Evolutionary conservation across 2,797 vertebrate genomes (phyloP).

Genomic region (Channa striata): DNA sequence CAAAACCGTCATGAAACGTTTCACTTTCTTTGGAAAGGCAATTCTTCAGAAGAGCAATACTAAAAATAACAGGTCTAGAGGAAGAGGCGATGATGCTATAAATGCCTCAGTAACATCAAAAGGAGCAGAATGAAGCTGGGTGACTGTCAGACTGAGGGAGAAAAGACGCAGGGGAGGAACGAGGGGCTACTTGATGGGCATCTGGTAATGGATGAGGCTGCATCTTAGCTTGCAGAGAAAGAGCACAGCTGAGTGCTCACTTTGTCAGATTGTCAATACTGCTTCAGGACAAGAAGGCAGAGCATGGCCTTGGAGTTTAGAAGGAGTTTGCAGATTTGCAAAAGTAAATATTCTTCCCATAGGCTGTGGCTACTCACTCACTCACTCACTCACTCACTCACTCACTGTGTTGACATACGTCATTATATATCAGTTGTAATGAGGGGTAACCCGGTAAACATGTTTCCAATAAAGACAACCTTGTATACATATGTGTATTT

Average conservation of each 20-base stretch:
- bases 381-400: not conserved
- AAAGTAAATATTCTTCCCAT: conserved; percentile 17
- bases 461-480: not conserved
- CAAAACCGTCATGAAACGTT: conserved; percentile 9
- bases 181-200: conserved; percentile 2
- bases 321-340: conserved; percentile 41
- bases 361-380: not conserved
- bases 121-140: conserved; percentile 12
- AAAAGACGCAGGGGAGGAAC: not conserved
- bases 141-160: conserved; percentile 6
- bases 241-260: conserved; percentile 27
- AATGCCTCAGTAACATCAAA: conserved; percentile 37
- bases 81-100: conserved; percentile 39
- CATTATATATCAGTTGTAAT: too few species aligned
- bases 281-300: conserved; percentile 32
- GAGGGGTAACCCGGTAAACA: not conserved
- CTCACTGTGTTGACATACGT: not conserved
- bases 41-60: conserved; percentile 17
- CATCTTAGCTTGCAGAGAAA: conserved; percentile 37
- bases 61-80: conserved; percentile 51
- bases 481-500: not conserved
- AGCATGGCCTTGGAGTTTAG: conserved; percentile 30
- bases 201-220: conserved; percentile 45
- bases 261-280: conserved; percentile 57
- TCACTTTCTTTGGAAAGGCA: conserved; percentile 5